These are phyloP conservation scores for Protaetia brevitarsis DNA, from an alignment of 1,140 invertebrate species.

Conservation along the genomic window DNA sequence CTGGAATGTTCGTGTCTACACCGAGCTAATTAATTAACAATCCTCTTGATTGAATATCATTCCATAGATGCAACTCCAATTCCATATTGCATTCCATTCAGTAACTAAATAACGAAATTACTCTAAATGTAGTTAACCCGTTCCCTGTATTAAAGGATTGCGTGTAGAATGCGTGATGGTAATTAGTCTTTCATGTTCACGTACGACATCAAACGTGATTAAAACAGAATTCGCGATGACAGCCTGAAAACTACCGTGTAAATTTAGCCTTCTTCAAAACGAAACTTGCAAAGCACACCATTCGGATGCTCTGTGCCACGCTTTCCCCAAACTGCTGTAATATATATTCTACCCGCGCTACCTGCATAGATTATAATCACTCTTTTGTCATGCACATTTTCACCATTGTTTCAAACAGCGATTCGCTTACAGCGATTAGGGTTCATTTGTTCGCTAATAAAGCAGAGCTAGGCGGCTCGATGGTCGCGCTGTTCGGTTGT, in stretches of 20 bases:
- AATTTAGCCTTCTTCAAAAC: not conserved
- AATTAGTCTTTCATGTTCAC: not conserved
- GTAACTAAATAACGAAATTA: not conserved
- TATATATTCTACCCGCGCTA: not conserved
- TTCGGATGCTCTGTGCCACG: not conserved
- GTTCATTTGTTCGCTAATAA: conserved; percentile 11
- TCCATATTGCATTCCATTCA: conserved; percentile 1
- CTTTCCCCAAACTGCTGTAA: not conserved
- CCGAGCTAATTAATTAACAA: not conserved
- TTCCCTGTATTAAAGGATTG: not conserved
- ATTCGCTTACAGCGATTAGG: not conserved
- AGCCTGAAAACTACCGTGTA: not conserved
- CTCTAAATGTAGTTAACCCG: not conserved
- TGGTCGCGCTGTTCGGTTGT: not conserved
- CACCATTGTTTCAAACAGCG: conserved; percentile 2
- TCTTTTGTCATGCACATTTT: conserved; percentile 16
- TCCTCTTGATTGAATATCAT: not conserved
- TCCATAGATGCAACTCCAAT: not conserved
- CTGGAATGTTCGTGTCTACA: too few species aligned
- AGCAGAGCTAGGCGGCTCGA: not conserved
- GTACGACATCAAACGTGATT: not conserved
- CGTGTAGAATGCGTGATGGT: not conserved
- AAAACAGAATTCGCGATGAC: not conserved
- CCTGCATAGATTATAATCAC: conserved; percentile 1
- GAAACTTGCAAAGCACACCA: not conserved